A percentile compares a stretch with the other conserved stretches of the same genome.
Conservation (phyloP, 2,888 invertebrate genomes). For the Tenthredo distinguenda region DNA sequence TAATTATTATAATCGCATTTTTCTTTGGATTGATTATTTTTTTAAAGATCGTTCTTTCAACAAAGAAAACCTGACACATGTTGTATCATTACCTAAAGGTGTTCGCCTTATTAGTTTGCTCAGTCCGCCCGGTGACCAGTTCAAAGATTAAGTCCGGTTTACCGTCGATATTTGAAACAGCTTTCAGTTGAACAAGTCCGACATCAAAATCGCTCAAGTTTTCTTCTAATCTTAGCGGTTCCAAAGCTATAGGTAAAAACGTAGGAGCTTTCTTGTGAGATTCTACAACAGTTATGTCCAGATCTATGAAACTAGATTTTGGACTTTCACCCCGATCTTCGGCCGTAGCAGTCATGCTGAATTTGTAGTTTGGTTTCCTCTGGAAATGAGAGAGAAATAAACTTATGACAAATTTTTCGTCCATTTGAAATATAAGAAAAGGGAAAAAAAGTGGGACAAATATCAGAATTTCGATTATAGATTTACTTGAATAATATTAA, state of each 20-base stretch:
- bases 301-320: constrained; percentile 86
- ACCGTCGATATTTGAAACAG: constrained; percentile 88
- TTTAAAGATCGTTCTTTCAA: background rate
- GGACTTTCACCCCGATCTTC: constrained; percentile 86
- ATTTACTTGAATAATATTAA: constrained; percentile 2
- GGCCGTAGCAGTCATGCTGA: constrained; percentile 87
- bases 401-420: background rate
- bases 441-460: constrained; percentile 51
- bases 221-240: constrained; percentile 86
- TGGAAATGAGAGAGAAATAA: constrained; percentile 67
- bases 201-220: constrained; percentile 86
- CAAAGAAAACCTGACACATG: background rate
- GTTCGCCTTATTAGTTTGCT: constrained; percentile 91
- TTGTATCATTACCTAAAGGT: constrained; percentile 77
- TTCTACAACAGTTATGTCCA: constrained; percentile 92
- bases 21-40: background rate
- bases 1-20: background rate
- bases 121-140: constrained; percentile 89
- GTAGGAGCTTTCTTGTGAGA: constrained; percentile 92
- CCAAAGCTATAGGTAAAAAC: constrained; percentile 83
- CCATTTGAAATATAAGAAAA: background rate
- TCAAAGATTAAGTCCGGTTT: constrained; percentile 87
- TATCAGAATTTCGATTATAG: background rate
- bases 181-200: constrained; percentile 86
- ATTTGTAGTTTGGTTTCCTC: constrained; percentile 84